These are phyloP conservation scores for Xiphorhynchus elegans DNA, from an alignment of 2,113 vertebrate species.

Conservation along the genomic window DNA sequence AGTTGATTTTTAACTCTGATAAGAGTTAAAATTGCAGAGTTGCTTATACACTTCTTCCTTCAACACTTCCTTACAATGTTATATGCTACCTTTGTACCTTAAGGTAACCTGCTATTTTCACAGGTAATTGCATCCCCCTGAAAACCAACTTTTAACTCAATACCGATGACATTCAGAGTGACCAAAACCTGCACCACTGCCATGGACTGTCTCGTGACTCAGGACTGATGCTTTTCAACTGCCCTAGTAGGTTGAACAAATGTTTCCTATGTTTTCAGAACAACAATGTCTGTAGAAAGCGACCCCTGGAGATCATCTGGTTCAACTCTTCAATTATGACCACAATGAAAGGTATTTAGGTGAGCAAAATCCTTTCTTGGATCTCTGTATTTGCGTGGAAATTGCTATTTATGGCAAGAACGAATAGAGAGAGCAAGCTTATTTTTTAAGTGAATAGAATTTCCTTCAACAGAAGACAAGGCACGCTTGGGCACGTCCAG, in stretches of 20 bases:
- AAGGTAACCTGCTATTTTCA: not conserved
- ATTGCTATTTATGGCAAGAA: not conserved
- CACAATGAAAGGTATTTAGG: not conserved
- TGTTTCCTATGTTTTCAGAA: not conserved
- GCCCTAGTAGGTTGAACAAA: not conserved
- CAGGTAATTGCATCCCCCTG: not conserved
- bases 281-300: not conserved
- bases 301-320: not conserved
- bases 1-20: not conserved
- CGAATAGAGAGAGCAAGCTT: fast-evolving
- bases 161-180: not conserved
- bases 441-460: not conserved
- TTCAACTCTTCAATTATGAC: not conserved
- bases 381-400: not conserved
- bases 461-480: not conserved
- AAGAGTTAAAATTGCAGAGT: not conserved
- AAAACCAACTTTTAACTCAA: not conserved
- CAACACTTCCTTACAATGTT: not conserved
- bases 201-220: fast-evolving
- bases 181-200: not conserved
- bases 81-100: not conserved
- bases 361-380: not conserved
- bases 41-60: not conserved
- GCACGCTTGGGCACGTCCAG: not conserved
- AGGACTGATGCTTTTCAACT: not conserved